Evolutionary conservation across 2,797 vertebrate species (phyloP), one percentile per base, ranked within the genome.

Genomic region (Champsocephalus esox): DNA sequence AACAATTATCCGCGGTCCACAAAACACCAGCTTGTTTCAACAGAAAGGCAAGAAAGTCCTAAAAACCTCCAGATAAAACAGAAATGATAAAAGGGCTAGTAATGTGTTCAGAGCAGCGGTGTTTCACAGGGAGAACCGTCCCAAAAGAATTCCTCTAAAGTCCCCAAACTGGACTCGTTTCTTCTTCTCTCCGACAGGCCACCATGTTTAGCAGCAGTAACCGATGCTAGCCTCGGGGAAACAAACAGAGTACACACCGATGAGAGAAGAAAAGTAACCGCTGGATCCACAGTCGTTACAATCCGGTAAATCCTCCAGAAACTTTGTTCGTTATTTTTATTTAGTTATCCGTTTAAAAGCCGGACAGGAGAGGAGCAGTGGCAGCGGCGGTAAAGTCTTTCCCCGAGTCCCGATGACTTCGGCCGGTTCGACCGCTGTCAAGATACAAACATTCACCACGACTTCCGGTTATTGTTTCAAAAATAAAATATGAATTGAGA

Each of bases 191-290:
- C 69, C 72, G 19, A 81, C 80, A 88, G 89, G 90, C 91, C 89
- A 89, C 88, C 92, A 91, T 90, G 84, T 92, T 92, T 77, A 85
- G 89, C 86, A 72, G 83, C 79, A 11, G 81, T 81, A 73, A 63
- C 83, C 86, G 87, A 88, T 66, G 85, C 77, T 88, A 91, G 32
- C 82, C 75, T 80, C 65, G 65, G 79, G 78, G 83, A 12, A 24
- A 19, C 67, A 41, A 73, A 7, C 62, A 21, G 70, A 34, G 70
- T 3, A 48, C 66, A 13, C 74, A 3, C 71, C 83, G 75, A 70
- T 13, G 32, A 11, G 12, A 41, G 12, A 5, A 8, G 19, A 0
- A 34, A 66, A 61, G 72, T 43, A 13, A 5, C 41, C n/a, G 21
- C 17, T 10, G 13, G 2, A 24, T 32, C 66, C 57, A 4, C 55